phyloP scores from a whole-genome alignment of 1,140 invertebrate species.

The Panagrolaimus sp. region DNA sequence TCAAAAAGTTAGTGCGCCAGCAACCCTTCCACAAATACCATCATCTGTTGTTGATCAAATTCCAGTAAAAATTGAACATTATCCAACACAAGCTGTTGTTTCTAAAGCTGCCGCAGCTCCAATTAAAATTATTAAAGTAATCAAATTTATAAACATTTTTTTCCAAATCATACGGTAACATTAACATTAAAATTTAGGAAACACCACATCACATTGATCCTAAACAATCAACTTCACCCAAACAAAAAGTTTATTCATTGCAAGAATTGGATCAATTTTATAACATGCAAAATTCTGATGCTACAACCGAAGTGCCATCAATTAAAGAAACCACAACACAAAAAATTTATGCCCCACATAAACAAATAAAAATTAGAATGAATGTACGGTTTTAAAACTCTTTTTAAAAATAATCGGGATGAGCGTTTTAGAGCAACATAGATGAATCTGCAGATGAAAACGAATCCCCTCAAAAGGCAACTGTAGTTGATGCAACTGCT shows the following conservation, averaged over 20 bases:
- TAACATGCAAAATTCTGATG: not conserved
- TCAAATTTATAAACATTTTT: no score
- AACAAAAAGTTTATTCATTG: not conserved
- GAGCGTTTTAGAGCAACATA: not conserved
- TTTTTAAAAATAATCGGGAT: not conserved
- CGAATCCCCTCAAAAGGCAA: not conserved
- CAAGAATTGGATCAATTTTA: not conserved
- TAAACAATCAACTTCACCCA: not conserved
- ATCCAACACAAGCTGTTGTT: no score
- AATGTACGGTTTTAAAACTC: not conserved
- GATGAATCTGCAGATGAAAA: not conserved
- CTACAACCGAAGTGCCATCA: not conserved
- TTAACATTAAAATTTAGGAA: not conserved
- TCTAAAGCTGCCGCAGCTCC: no score
- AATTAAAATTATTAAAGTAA: no score
- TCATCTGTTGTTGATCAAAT: no score
- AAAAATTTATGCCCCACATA: conserved; percentile 11
- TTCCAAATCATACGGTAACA: no score
- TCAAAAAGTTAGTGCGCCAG: no score
- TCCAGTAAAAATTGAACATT: no score
- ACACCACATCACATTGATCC: not conserved
- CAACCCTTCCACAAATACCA: no score
- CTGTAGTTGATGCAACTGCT: conserved; percentile 3
- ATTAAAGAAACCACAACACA: conserved; percentile 3
- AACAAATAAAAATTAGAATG: conserved; percentile 9